phyloP scores from a whole-genome alignment of 2,113 vertebrate species.

The Mustela nigripes region DNA sequence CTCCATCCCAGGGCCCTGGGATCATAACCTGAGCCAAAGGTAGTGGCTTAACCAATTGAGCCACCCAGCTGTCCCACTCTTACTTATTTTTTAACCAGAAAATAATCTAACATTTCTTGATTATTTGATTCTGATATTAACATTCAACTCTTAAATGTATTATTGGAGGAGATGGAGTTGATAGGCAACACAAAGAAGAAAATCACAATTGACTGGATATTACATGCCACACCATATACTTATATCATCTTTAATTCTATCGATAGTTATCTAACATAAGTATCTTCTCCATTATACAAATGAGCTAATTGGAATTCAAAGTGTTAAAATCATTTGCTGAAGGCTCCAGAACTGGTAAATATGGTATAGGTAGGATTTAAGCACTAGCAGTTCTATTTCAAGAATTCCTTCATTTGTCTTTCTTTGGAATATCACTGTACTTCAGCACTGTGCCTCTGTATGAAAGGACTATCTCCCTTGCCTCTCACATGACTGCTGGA shows the following conservation, averaged over 20 bases:
- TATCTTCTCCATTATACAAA: not conserved
- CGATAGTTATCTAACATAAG: not conserved
- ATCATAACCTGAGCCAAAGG: no score
- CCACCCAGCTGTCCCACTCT: not conserved
- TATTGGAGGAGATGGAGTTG: not conserved
- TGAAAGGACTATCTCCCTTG: not conserved
- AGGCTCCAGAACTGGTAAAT: not conserved
- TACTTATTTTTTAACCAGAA: not conserved
- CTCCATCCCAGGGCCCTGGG: no score
- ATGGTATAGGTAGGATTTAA: not conserved
- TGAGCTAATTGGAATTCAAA: not conserved
- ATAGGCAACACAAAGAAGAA: not conserved
- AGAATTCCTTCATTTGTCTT: not conserved
- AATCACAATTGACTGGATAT: not conserved
- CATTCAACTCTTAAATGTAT: not conserved
- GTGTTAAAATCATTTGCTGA: not conserved
- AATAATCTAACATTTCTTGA: not conserved
- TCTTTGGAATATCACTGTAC: not conserved
- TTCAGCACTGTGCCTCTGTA: not conserved
- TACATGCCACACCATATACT: not conserved
- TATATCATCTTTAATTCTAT: not conserved
- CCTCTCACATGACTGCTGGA: not conserved
- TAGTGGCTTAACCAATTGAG: no score
- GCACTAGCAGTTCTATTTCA: not conserved
- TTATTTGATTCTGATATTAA: constrained; percentile 9